Percentiles rank a stretch among this genome's conserved stretches.
phyloP scores from a whole-genome alignment of 1,140 invertebrate genomes.

The Drosophila pseudoananassae region DNA sequence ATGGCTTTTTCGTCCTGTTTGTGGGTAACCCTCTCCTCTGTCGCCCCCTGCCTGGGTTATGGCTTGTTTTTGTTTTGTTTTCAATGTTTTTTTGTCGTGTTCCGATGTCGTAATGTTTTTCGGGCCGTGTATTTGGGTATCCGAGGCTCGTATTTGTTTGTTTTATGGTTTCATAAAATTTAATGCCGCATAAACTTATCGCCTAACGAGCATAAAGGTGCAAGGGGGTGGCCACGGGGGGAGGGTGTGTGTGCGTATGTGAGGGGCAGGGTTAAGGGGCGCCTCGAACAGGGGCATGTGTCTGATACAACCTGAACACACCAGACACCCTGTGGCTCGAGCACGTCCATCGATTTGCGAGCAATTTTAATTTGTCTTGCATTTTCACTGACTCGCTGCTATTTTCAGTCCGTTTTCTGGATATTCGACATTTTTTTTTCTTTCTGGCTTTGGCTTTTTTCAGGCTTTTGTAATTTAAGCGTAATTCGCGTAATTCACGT shows the following conservation, averaged over 20 bases:
- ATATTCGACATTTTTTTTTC: conserved; percentile 13
- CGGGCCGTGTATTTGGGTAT: conserved; percentile 19
- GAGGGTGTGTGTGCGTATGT: neutral
- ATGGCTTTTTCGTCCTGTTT: neutral
- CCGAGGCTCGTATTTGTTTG: conserved; percentile 65
- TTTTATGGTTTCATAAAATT: conserved; percentile 81
- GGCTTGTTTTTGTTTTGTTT: conserved; percentile 41
- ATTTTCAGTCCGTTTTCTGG: conserved; percentile 61
- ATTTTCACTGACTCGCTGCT: conserved; percentile 73
- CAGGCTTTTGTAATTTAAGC: conserved; percentile 70
- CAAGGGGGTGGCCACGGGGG: too few relatives aligned
- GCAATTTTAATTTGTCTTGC: conserved; percentile 77
- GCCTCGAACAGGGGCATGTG: neutral
- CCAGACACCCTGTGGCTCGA: conserved; percentile 22
- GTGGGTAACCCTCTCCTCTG: neutral
- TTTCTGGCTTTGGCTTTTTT: conserved; percentile 1
- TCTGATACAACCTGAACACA: neutral
- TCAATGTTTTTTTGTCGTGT: conserved; percentile 58
- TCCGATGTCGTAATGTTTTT: conserved; percentile 68
- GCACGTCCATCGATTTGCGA: conserved; percentile 52
- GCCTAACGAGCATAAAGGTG: conserved; percentile 71
- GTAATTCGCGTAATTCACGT: conserved; percentile 79
- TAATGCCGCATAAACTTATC: conserved; percentile 81
- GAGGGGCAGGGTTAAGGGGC: neutral
- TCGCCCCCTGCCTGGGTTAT: conserved; percentile 28